Conservation (phyloP, 1,140 invertebrate genomes). For the Achroia grisella region DNA sequence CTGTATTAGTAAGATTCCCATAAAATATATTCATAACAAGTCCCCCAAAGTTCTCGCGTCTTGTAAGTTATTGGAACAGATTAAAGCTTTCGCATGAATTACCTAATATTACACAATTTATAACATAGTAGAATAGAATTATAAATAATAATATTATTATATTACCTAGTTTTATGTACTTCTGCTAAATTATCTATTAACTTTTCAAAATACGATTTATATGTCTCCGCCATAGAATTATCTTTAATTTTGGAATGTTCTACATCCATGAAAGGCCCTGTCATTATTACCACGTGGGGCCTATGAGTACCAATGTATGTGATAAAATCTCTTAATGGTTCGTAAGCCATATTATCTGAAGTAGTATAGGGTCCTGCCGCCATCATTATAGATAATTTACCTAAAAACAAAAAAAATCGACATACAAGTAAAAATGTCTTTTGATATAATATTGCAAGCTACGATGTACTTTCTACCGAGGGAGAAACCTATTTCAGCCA, state of each 20-base stretch:
- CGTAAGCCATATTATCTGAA: constrained; percentile 83
- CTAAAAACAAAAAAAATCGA: constrained; percentile 38
- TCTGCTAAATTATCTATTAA: constrained; percentile 73
- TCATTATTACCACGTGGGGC: constrained; percentile 87
- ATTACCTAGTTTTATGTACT: constrained; percentile 38
- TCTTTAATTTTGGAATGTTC: constrained; percentile 77
- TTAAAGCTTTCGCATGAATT: too few relatives aligned
- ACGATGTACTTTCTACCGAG: too few relatives aligned
- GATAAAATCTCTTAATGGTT: constrained; percentile 87
- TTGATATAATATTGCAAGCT: too few relatives aligned
- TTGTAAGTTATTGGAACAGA: too few relatives aligned
- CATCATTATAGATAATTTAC: constrained; percentile 80
- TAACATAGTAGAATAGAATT: too few relatives aligned
- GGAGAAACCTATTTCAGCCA: too few relatives aligned
- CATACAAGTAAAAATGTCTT: too few relatives aligned
- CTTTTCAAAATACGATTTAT: constrained; percentile 81
- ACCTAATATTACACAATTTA: too few relatives aligned
- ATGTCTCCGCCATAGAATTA: constrained; percentile 76
- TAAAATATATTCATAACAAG: too few relatives aligned
- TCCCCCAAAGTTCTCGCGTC: too few relatives aligned
- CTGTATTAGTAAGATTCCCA: too few relatives aligned
- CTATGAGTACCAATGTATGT: constrained; percentile 78
- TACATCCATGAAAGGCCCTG: constrained; percentile 88
- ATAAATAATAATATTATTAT: too few relatives aligned
- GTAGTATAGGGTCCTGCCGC: constrained; percentile 89